Percentiles rank a stretch among this genome's conserved stretches.
Evolutionary conservation across 2,797 vertebrate species (phyloP).

Genomic region (Thripadectes ignobilis): DNA sequence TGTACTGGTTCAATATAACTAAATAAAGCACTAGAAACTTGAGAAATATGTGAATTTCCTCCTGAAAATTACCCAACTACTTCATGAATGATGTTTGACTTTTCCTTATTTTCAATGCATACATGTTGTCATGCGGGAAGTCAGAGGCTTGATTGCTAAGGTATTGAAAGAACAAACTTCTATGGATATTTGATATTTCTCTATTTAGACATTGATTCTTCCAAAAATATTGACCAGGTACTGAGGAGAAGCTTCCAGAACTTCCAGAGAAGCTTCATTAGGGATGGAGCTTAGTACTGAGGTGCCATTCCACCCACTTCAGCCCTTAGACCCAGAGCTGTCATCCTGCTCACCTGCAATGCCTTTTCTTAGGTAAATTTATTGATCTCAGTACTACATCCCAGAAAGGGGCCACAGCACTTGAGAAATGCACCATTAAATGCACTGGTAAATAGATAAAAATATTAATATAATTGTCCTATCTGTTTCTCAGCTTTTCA

Average conservation of each 20-base stretch:
- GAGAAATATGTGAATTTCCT: not conserved
- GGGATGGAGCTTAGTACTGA: not conserved
- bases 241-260: not conserved
- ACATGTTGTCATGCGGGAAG: not conserved
- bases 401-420: not conserved
- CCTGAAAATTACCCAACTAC: not conserved
- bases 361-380: not conserved
- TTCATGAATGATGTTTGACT: not conserved
- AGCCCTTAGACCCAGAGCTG: not conserved
- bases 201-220: not conserved
- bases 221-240: not conserved
- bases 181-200: not conserved
- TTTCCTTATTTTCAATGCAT: not conserved
- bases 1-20: not conserved
- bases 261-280: not conserved
- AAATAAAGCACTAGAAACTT: not conserved
- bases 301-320: accelerated
- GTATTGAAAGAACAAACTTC: not conserved
- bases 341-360: not conserved
- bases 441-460: not conserved
- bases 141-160: not conserved
- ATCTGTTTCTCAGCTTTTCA: not conserved
- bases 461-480: not conserved
- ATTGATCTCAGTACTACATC: not conserved
- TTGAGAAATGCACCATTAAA: not conserved